Conservation (phyloP, 2,113 vertebrate species). For the Vombatus ursinus region DNA sequence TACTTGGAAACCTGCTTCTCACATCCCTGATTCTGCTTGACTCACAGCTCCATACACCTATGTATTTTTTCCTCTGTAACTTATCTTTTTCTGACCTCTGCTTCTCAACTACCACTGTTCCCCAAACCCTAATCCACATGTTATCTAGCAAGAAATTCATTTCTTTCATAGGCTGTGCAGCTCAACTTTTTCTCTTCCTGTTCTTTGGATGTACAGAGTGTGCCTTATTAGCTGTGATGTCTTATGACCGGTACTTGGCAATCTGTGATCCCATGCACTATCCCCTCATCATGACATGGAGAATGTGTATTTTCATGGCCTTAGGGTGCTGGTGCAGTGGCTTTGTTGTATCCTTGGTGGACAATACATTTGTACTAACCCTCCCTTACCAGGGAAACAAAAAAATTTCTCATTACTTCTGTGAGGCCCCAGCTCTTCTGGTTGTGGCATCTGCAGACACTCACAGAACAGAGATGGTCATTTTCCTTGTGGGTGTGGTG, state of each 20-base stretch:
- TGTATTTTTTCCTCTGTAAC: slow-evolving; percentile 68
- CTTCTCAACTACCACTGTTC: no score
- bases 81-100: slow-evolving; percentile 47
- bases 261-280: slow-evolving; percentile 37
- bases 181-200: slow-evolving; percentile 64
- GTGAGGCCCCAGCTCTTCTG: slow-evolving; percentile 71
- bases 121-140: no score
- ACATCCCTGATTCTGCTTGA: slow-evolving; percentile 62
- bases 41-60: slow-evolving; percentile 63
- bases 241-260: slow-evolving; percentile 75
- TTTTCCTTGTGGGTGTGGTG: slow-evolving; percentile 65
- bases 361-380: slow-evolving; percentile 51
- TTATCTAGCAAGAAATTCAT: no score
- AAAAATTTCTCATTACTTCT: slow-evolving; percentile 76
- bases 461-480: slow-evolving; percentile 64
- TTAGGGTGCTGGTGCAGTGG: slow-evolving; percentile 68
- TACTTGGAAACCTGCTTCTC: slow-evolving; percentile 51
- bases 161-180: no score
- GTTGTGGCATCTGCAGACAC: slow-evolving; percentile 38
- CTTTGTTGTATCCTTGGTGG: slow-evolving; percentile 56
- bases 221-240: slow-evolving; percentile 69
- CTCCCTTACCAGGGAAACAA: slow-evolving; percentile 64
- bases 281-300: slow-evolving; percentile 65
- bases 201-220: slow-evolving; percentile 64
- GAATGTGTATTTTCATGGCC: slow-evolving; percentile 51